These are phyloP conservation scores for Deroplatys truncata DNA, from an alignment of 2,888 invertebrate genomes.

Conservation along the genomic window DNA sequence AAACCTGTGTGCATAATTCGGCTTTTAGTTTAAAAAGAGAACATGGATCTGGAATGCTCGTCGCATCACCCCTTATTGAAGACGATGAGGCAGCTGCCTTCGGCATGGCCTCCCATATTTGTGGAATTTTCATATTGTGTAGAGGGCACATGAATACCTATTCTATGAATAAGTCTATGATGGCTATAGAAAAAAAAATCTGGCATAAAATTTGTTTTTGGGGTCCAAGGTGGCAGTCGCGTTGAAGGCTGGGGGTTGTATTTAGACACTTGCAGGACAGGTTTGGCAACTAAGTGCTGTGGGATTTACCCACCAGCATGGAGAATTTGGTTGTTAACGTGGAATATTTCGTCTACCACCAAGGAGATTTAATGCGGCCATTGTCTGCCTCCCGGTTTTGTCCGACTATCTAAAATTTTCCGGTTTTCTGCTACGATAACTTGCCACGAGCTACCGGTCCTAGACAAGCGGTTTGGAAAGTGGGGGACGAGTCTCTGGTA, in stretches of 20 bases:
- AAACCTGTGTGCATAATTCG: too few relatives aligned
- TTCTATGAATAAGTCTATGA: neutral
- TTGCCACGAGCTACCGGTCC: neutral
- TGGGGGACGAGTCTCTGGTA: neutral
- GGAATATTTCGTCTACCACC: slow-evolving; percentile 12
- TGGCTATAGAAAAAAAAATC: neutral
- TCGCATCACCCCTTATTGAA: too few relatives aligned
- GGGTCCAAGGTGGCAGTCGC: neutral
- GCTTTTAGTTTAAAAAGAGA: too few relatives aligned
- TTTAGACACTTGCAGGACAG: neutral
- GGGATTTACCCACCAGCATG: slow-evolving; percentile 12
- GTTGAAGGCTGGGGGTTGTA: neutral
- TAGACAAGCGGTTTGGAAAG: neutral
- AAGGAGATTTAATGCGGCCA: neutral
- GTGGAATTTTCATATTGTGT: neutral
- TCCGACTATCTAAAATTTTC: neutral
- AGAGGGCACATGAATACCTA: neutral
- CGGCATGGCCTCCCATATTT: neutral
- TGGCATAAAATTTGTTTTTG: slow-evolving; percentile 13
- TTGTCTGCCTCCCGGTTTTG: neutral
- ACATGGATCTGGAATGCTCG: too few relatives aligned
- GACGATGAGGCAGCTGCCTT: too few relatives aligned
- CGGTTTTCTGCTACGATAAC: neutral
- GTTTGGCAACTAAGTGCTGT: neutral
- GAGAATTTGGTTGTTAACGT: slow-evolving; percentile 13